Evolutionary conservation across 1,140 invertebrate species (phyloP), one percentile per base, ranked within the genome.

Genomic region (Aphelenchoides besseyi): DNA sequence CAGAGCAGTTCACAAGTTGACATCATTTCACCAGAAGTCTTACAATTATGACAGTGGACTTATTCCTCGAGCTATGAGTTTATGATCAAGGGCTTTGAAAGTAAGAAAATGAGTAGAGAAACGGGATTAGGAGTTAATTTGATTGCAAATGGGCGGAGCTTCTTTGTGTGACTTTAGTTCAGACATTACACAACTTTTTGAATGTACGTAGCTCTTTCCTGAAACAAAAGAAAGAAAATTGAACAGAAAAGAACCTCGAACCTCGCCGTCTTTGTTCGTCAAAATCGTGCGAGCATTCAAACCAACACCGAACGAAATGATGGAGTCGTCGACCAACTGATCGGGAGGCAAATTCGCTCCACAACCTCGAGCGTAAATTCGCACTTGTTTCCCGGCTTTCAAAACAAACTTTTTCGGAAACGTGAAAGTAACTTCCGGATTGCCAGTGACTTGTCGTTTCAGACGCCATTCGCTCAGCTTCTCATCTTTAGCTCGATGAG

Each of bases 211-310:
- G 67, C 67, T n/a, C 67, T 64, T 5, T 69, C 67, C 67, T 69
- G 29, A 69, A 69, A 12, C 16, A 35, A 33, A 18, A n/a, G 12
- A 59, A 61, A 26, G 5, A 26, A 67, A 8, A 69, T 23, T n/a
- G 18, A n/a, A 28, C 18, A n/a, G n/a, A 70, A 36, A 26, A 73
- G 33, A 29, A 29, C 23, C 70, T 23, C 62, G 59, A 62, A 80
- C 79, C 74, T 81, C 79, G 62, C 79, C 79, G 32, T 82, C 79
- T 57, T 74, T 76, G 72, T 81, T 81, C 54, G 77, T 77, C 30
- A 81, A 74, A 62, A 78, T 78, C 26, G 79, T 81, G 12, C 73
- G 77, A 36, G 76, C 79, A 62, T 77, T 78, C 67, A 53, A 67
- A 29, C 79, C 79, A 54, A 71, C 76, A 3, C 79, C 79, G 16